A percentile compares a stretch with the other conserved stretches of the same genome.
Evolutionary conservation across 1,140 invertebrate genomes (phyloP).

Genomic region (Nasonia vitripennis): DNA sequence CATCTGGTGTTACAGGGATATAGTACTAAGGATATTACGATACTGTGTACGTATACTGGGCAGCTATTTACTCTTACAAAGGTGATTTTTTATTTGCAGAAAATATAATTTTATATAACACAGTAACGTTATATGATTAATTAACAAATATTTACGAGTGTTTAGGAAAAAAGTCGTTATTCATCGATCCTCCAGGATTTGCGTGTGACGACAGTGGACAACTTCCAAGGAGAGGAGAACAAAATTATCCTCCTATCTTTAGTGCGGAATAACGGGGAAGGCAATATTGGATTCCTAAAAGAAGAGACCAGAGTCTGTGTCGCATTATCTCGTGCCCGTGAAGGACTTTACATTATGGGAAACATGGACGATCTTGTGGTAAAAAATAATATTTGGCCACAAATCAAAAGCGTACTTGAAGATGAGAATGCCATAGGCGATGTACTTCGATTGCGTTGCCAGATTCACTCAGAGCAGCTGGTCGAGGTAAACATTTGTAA

Average conservation of each 20-base stretch:
- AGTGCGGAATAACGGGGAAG: constrained; percentile 83
- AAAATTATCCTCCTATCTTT: constrained; percentile 90
- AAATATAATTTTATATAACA: neutral
- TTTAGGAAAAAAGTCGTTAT: neutral
- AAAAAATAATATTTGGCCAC: constrained; percentile 75
- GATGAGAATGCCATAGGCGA: constrained; percentile 71
- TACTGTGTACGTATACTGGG: constrained; percentile 10
- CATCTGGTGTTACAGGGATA: constrained; percentile 17
- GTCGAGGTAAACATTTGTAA: neutral
- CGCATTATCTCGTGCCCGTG: constrained; percentile 85
- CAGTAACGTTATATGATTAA: neutral
- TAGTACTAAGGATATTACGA: neutral
- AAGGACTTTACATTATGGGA: constrained; percentile 82
- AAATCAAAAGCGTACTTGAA: constrained; percentile 73
- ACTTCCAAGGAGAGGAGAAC: constrained; percentile 91
- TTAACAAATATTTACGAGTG: neutral
- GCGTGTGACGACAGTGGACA: constrained; percentile 84
- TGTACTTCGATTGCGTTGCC: neutral
- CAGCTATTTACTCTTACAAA: constrained; percentile 7
- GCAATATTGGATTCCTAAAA: constrained; percentile 85
- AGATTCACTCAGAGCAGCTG: constrained; percentile 18
- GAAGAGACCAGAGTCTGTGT: constrained; percentile 81
- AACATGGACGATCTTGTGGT: constrained; percentile 80
- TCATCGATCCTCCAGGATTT: constrained; percentile 66
- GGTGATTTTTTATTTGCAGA: neutral